A percentile compares a stretch with the other conserved stretches of the same genome.
phyloP scores from a whole-genome alignment of 1,140 invertebrate species.

The Temnothorax nylanderi region DNA sequence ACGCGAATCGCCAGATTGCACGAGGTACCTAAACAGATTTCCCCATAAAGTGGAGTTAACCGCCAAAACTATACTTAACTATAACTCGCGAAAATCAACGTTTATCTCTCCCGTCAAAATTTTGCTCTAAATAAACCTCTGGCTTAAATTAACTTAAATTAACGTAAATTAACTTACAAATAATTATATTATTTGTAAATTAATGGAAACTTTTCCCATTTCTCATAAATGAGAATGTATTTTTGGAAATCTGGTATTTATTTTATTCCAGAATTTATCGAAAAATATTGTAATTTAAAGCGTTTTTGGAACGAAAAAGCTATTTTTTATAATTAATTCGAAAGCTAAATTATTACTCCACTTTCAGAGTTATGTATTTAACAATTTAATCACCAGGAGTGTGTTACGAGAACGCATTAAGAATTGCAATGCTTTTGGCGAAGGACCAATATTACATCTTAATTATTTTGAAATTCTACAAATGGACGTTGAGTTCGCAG shows the following conservation, averaged over 20 bases:
- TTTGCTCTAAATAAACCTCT: background rate
- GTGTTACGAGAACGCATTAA: background rate
- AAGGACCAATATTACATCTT: background rate
- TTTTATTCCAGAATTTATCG: background rate
- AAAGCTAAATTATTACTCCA: background rate
- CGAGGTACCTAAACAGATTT: constrained; percentile 62
- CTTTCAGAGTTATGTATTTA: background rate
- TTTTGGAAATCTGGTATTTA: background rate
- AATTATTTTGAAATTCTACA: background rate
- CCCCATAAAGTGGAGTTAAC: background rate
- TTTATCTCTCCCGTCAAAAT: background rate
- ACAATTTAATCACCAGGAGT: background rate
- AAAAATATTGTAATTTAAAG: background rate
- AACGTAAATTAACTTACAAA: background rate
- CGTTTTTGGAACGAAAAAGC: too few species aligned
- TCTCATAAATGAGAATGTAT: background rate
- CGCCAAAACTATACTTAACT: background rate
- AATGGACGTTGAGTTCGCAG: background rate
- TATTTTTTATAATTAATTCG: background rate
- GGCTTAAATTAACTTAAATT: too few species aligned
- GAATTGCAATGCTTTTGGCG: background rate
- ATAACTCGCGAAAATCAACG: background rate
- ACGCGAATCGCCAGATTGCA: constrained; percentile 68
- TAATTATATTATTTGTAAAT: background rate
- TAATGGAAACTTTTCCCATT: background rate